Evolutionary conservation across 1,140 invertebrate species (phyloP).

Genomic region (Nomia melanderi): DNA sequence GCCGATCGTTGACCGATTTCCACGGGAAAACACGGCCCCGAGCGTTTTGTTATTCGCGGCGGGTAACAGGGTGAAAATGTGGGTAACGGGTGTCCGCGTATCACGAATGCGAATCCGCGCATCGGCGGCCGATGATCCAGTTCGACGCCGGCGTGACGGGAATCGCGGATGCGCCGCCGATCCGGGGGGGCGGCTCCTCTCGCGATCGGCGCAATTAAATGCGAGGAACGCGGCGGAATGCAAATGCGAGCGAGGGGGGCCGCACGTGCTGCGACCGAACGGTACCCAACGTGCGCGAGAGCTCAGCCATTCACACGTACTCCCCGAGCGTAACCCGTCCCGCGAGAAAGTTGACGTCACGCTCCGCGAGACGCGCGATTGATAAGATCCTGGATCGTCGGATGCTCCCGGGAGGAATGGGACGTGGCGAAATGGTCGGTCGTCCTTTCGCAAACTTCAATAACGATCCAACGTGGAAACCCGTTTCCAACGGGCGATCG

Average conservation of each 20-base stretch:
- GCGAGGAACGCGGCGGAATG: conserved; percentile 26
- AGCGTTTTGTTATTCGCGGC: neutral
- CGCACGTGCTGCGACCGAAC: conserved; percentile 21
- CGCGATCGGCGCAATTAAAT: conserved; percentile 32
- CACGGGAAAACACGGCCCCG: no score
- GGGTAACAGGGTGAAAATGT: conserved; percentile 17
- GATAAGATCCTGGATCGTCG: neutral
- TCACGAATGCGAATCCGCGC: conserved; percentile 26
- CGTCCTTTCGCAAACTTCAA: no score
- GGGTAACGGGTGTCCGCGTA: conserved; percentile 32
- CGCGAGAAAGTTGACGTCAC: conserved; percentile 41
- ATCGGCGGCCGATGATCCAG: conserved; percentile 43
- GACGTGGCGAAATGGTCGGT: no score
- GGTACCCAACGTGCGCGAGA: conserved; percentile 7
- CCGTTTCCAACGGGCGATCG: no score
- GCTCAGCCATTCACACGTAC: conserved; percentile 8
- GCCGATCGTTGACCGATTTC: no score
- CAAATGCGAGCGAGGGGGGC: conserved; percentile 18
- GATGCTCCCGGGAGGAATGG: neutral
- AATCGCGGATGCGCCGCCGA: conserved; percentile 8
- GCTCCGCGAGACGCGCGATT: conserved; percentile 13
- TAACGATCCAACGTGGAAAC: no score
- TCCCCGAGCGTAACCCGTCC: neutral
- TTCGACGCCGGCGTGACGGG: conserved; percentile 32
- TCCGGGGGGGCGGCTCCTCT: neutral